These are phyloP conservation scores for Darevskia mixta DNA, from an alignment of 2,797 vertebrate genomes.

Conservation along the genomic window DNA sequence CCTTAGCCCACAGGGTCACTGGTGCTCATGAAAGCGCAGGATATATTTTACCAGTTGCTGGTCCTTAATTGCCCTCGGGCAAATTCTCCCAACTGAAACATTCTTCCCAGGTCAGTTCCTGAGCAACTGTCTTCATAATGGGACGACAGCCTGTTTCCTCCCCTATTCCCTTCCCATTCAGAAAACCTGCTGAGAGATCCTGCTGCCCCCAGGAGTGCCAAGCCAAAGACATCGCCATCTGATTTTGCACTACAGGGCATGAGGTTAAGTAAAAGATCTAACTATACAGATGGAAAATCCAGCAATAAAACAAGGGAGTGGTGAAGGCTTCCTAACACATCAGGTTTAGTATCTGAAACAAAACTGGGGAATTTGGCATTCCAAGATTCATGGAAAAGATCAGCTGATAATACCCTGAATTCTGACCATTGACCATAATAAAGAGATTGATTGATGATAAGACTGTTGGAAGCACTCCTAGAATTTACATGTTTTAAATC, in stretches of 20 bases:
- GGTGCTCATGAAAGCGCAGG: neutral
- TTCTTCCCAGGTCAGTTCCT: neutral
- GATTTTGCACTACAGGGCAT: neutral
- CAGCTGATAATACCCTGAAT: neutral
- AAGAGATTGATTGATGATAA: neutral
- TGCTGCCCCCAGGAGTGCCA: neutral
- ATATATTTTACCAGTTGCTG: neutral
- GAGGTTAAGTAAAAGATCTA: neutral
- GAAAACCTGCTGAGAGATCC: neutral
- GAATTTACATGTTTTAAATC: neutral
- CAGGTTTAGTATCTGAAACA: neutral
- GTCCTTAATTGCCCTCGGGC: neutral
- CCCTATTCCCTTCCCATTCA: neutral
- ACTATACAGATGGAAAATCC: neutral
- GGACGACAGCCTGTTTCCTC: neutral
- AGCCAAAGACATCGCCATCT: neutral
- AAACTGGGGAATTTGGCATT: neutral
- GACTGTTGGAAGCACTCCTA: neutral
- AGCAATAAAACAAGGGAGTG: too few relatives aligned
- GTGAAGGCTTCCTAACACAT: neutral
- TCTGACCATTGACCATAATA: too few relatives aligned
- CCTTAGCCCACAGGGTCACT: neutral
- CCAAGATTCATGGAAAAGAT: neutral
- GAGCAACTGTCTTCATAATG: neutral
- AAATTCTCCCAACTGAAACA: neutral